phyloP scores from a whole-genome alignment of 1,140 invertebrate species.

The Drosophila takahashii region DNA sequence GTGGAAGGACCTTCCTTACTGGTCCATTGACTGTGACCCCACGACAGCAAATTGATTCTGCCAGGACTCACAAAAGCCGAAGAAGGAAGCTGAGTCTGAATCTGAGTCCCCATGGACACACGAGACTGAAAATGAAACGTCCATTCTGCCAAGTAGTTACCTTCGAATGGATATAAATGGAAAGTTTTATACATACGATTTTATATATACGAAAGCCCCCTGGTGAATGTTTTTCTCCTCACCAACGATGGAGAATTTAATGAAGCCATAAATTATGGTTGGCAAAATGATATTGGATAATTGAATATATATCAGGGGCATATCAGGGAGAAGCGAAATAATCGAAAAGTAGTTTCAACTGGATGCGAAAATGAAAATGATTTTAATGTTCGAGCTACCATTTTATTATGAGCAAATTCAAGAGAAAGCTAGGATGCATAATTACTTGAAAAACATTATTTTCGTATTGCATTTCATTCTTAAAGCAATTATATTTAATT shows the following conservation, averaged over 20 bases:
- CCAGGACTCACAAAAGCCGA: constrained; percentile 53
- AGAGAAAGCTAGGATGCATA: not conserved
- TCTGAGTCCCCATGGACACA: constrained; percentile 24
- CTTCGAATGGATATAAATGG: constrained; percentile 36
- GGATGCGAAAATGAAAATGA: not conserved
- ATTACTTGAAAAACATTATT: not conserved
- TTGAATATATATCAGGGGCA: constrained; percentile 27
- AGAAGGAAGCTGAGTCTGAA: not conserved
- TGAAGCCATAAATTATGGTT: constrained; percentile 59
- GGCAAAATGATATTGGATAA: constrained; percentile 47
- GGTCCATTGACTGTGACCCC: constrained; percentile 46
- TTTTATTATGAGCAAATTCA: not conserved
- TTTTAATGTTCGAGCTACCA: not conserved
- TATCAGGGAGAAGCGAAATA: not conserved
- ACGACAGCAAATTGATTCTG: constrained; percentile 70
- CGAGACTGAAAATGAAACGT: constrained; percentile 32
- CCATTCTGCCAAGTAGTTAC: constrained; percentile 50
- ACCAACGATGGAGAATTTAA: constrained; percentile 41
- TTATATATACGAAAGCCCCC: constrained; percentile 2
- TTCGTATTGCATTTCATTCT: not conserved
- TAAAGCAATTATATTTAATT: not conserved
- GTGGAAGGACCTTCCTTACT: constrained; percentile 16
- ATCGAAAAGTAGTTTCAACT: not conserved
- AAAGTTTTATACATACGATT: constrained; percentile 10
- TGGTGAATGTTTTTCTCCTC: constrained; percentile 1